Evolutionary conservation across 2,797 vertebrate species (phyloP).

Genomic region (Anas acuta): DNA sequence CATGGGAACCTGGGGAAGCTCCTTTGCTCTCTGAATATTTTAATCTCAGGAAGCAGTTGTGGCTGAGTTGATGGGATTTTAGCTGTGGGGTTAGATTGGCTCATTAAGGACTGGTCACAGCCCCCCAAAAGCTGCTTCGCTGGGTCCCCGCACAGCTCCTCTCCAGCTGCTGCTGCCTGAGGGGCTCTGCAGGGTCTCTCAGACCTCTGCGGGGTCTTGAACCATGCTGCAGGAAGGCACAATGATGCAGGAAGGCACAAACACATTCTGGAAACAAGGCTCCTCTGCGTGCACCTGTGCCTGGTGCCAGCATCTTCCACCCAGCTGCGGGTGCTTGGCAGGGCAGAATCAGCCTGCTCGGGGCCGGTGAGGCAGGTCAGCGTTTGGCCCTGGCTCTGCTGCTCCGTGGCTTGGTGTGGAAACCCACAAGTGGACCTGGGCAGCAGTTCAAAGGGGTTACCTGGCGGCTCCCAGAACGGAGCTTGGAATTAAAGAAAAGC

Average conservation of each 20-base stretch:
- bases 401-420: constrained; percentile 40
- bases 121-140: not conserved
- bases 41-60: not conserved
- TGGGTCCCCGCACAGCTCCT: not conserved
- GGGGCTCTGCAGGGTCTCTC: not conserved
- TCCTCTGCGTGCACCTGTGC: not conserved
- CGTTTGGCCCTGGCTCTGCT: constrained; percentile 38
- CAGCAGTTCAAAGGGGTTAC: constrained; percentile 62
- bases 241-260: not conserved
- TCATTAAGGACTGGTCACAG: not conserved
- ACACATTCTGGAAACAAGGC: not conserved
- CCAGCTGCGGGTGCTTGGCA: not conserved
- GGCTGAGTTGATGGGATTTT: constrained; percentile 30
- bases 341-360: not conserved
- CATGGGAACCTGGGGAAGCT: not conserved
- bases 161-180: not conserved
- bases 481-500: constrained; percentile 50
- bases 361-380: not conserved
- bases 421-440: constrained; percentile 56
- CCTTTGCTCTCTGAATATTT: not conserved
- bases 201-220: not conserved
- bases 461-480: not conserved
- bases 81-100: not conserved
- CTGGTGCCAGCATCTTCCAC: not conserved
- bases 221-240: not conserved